Conservation (phyloP, 2,113 vertebrate genomes). For the Galemys pyrenaicus region DNA sequence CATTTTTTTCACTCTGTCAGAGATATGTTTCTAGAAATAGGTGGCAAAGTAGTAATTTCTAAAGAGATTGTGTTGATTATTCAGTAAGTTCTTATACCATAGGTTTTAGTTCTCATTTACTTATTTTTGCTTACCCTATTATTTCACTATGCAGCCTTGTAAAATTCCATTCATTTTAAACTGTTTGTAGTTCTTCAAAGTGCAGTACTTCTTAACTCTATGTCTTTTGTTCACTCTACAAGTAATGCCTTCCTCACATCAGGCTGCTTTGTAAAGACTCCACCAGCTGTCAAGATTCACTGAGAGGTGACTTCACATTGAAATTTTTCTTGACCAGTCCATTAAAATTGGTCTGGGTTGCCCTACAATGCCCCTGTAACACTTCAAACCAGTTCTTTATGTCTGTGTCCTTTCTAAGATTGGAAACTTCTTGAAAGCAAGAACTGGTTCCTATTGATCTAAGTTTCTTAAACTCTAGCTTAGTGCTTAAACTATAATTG, state of each 20-base stretch:
- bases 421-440: conserved; percentile 52
- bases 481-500: background rate
- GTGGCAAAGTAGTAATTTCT: conserved; percentile 22
- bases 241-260: background rate
- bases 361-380: background rate
- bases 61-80: background rate
- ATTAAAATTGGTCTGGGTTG: background rate
- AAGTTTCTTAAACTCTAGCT: background rate
- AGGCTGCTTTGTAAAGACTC: background rate
- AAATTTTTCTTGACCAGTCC: conserved; percentile 41
- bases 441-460: background rate
- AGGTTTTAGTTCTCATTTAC: background rate
- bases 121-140: background rate
- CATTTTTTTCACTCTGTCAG: background rate
- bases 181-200: background rate
- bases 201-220: background rate
- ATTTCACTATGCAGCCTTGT: background rate
- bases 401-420: background rate
- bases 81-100: background rate
- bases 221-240: background rate
- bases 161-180: background rate
- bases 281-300: conserved; percentile 20
- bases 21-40: conserved; percentile 1
- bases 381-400: background rate
- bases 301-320: background rate